Evolutionary conservation across 2,113 vertebrate species (phyloP).

Genomic region (Macquaria ambigua): DNA sequence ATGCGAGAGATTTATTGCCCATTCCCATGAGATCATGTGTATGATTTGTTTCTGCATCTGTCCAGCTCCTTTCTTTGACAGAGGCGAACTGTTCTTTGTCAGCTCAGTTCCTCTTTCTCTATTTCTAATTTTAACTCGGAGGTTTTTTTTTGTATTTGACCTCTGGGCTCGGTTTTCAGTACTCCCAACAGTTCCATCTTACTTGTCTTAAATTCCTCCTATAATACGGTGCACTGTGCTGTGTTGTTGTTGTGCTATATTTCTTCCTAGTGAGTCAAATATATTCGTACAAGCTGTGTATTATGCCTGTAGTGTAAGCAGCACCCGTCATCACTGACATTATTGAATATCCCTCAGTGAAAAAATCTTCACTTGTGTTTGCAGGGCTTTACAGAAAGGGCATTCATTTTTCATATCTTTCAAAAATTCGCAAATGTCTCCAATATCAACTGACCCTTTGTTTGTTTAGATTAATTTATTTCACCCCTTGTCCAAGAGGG

Average conservation of each 20-base stretch:
- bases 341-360: not conserved
- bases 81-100: slow-evolving; percentile 30
- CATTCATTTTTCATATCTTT: not conserved
- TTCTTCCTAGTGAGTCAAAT: slow-evolving; percentile 23
- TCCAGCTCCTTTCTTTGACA: slow-evolving; percentile 43
- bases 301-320: slow-evolving; percentile 16
- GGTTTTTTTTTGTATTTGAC: slow-evolving; percentile 36
- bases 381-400: not conserved
- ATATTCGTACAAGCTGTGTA: not conserved
- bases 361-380: slow-evolving; percentile 11
- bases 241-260: not conserved
- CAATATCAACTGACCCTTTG: slow-evolving; percentile 16
- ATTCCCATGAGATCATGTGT: slow-evolving; percentile 32
- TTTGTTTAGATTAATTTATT: slow-evolving; percentile 43
- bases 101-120: slow-evolving; percentile 23
- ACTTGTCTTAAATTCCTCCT: slow-evolving; percentile 18
- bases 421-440: not conserved
- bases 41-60: slow-evolving; percentile 22
- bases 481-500: slow-evolving; percentile 23
- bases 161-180: slow-evolving; percentile 41
- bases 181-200: slow-evolving; percentile 6
- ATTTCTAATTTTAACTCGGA: slow-evolving; percentile 65
- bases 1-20: slow-evolving; percentile 15
- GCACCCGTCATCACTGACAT: slow-evolving; percentile 3
- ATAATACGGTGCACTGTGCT: not conserved